Percentiles rank a stretch among this genome's conserved stretches.
These are phyloP conservation scores for Callinectes sapidus DNA, from an alignment of 2,888 invertebrate species.

Conservation along the genomic window DNA sequence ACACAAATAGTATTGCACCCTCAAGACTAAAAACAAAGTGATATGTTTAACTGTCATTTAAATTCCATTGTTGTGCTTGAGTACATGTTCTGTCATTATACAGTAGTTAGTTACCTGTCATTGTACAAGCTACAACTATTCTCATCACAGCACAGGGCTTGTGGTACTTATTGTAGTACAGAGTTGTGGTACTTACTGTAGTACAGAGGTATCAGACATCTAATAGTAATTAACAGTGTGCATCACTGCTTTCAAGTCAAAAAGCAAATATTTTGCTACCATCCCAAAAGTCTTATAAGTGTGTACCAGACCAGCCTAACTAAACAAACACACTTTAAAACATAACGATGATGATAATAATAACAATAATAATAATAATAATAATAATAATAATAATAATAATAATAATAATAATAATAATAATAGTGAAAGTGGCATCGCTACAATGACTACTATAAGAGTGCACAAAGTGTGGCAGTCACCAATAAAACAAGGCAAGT, in stretches of 20 bases:
- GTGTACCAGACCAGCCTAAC: too few species aligned
- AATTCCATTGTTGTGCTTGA: too few species aligned
- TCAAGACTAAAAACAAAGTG: background rate
- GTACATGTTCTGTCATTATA: too few species aligned
- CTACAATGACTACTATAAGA: background rate
- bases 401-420: background rate
- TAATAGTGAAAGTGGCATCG: background rate
- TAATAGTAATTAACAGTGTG: background rate
- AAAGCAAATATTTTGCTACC: too few species aligned
- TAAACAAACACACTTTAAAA: too few species aligned
- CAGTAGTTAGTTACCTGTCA: background rate
- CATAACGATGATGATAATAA: too few species aligned
- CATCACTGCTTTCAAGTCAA: background rate
- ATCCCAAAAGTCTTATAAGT: too few species aligned
- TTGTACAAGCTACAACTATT: background rate
- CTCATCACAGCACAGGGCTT: background rate
- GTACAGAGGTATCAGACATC: background rate
- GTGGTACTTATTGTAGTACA: background rate
- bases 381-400: too few species aligned
- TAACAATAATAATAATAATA: too few species aligned
- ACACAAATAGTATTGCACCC: background rate
- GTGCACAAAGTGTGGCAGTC: background rate
- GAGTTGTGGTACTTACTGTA: background rate
- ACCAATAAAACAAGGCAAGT: background rate
- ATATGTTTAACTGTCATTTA: background rate